Evolutionary conservation across 23 tunicate species (phyloP).

Genomic region (Botrylloides violaceus): DNA sequence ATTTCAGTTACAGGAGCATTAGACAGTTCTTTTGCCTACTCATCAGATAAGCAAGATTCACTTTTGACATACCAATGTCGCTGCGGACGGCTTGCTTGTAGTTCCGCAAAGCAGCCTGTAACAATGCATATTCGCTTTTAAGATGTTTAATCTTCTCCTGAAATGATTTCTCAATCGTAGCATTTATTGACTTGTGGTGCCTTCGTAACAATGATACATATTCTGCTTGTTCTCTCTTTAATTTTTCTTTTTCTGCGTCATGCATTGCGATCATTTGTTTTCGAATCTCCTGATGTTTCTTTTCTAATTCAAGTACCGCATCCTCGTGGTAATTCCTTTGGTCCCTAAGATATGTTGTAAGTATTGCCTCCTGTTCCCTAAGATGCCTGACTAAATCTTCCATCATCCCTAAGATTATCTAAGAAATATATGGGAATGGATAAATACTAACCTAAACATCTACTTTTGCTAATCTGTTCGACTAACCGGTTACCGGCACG

Average conservation of each 20-base stretch:
- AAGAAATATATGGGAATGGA: too few species aligned
- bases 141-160: neutral
- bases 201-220: neutral
- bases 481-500: too few species aligned
- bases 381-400: slow-evolving; percentile 15
- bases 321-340: neutral
- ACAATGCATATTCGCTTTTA: slow-evolving; percentile 7
- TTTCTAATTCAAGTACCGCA: neutral
- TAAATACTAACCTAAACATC: too few species aligned
- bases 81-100: slow-evolving; percentile 9
- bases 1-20: too few species aligned
- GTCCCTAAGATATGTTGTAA: slow-evolving; percentile 7
- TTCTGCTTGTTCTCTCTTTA: neutral
- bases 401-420: too few species aligned
- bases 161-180: slow-evolving; percentile 3
- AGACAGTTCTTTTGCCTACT: neutral
- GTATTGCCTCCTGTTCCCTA: slow-evolving; percentile 9
- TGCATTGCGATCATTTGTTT: neutral
- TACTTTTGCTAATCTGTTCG: too few species aligned
- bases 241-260: neutral
- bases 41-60: neutral
- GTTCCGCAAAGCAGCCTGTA: slow-evolving; percentile 20
- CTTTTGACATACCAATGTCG: slow-evolving; percentile 18
- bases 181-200: slow-evolving; percentile 11
- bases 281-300: neutral